These are phyloP conservation scores for Oreonectes daqikongensis DNA, from an alignment of 2,797 vertebrate genomes.

Conservation along the genomic window DNA sequence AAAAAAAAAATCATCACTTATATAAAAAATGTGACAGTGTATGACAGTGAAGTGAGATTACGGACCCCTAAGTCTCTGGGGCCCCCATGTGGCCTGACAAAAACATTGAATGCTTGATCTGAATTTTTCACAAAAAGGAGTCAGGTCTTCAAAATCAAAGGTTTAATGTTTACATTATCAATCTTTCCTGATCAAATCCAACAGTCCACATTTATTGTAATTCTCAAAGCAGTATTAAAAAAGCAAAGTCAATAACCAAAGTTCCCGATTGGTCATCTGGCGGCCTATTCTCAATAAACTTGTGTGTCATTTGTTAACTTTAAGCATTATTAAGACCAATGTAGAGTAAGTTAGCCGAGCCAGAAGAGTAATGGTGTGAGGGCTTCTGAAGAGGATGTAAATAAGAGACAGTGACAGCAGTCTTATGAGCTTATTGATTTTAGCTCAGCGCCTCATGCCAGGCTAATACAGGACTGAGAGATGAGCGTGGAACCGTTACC, in stretches of 20 bases:
- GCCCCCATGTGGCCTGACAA: slow-evolving; percentile 76
- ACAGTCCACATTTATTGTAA: not conserved
- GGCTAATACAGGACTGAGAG: slow-evolving; percentile 33
- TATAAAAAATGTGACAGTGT: not conserved
- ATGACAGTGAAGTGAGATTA: slow-evolving; percentile 28
- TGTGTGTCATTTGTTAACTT: slow-evolving; percentile 16
- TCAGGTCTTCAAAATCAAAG: not conserved
- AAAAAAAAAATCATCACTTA: no score
- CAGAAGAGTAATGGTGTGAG: slow-evolving; percentile 1
- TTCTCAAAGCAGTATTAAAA: slow-evolving; percentile 1
- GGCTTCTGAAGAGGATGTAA: slow-evolving; percentile 62
- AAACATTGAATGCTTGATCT: slow-evolving; percentile 6
- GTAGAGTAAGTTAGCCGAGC: not conserved
- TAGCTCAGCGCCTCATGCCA: slow-evolving; percentile 31
- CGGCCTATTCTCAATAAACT: not conserved
- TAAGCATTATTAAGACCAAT: slow-evolving; percentile 32
- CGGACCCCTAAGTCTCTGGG: slow-evolving; percentile 70
- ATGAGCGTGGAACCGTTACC: slow-evolving; percentile 25
- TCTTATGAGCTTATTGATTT: slow-evolving; percentile 73
- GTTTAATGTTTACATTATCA: not conserved
- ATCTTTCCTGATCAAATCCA: not conserved
- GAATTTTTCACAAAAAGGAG: not conserved
- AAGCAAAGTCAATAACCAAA: slow-evolving; percentile 25
- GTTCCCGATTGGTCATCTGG: not conserved
- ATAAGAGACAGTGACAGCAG: slow-evolving; percentile 67